Percentiles rank a stretch among this genome's conserved stretches.
Conservation (phyloP, 2,113 vertebrate species). For the Hyaena hyaena region DNA sequence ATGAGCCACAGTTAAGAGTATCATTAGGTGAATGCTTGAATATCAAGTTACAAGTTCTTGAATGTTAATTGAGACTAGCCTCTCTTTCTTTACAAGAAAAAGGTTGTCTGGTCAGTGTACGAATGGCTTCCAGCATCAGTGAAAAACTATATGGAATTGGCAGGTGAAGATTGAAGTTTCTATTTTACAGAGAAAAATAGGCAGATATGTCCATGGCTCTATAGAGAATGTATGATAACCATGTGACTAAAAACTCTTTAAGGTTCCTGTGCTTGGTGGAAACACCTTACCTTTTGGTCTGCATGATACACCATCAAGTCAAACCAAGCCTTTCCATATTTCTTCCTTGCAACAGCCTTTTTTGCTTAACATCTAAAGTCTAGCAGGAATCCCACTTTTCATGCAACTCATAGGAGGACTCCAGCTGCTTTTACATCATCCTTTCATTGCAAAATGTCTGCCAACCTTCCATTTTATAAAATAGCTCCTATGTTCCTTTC, state of each 20-base stretch:
- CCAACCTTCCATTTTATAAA: conserved; percentile 15
- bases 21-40: background rate
- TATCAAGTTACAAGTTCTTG: background rate
- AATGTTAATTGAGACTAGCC: background rate
- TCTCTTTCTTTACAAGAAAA: background rate
- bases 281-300: background rate
- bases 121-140: background rate
- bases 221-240: background rate
- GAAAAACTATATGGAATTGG: background rate
- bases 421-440: background rate
- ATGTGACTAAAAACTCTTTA: background rate
- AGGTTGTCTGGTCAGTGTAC: background rate
- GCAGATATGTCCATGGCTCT: background rate
- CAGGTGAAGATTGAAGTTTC: background rate
- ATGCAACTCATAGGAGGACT: background rate
- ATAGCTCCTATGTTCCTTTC: background rate
- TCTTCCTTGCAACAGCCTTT: background rate
- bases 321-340: background rate
- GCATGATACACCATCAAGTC: background rate
- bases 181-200: background rate
- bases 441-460: conserved; percentile 28
- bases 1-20: background rate
- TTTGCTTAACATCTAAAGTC: background rate
- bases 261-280: background rate
- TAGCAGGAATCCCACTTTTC: background rate